These are phyloP conservation scores for Drosophila ananassae DNA, from an alignment of 1,140 invertebrate species.

Conservation along the genomic window DNA sequence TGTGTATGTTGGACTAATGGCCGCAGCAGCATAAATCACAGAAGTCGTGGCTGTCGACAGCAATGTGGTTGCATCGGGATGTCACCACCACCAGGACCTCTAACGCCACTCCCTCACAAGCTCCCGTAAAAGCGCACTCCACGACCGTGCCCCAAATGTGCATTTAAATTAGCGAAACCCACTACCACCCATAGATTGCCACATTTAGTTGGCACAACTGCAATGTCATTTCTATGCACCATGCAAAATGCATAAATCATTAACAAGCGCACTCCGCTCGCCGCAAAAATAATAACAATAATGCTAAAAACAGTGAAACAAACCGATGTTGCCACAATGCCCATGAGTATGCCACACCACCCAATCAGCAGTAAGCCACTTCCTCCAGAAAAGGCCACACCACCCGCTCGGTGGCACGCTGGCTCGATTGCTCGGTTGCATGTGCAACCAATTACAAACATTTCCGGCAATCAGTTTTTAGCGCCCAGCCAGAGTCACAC, in stretches of 20 bases:
- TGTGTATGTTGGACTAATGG: slow-evolving; percentile 27
- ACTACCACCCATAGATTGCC: not conserved
- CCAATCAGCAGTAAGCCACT: slow-evolving; percentile 35
- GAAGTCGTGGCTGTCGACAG: slow-evolving; percentile 39
- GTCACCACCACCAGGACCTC: slow-evolving; percentile 14
- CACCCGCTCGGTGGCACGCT: not conserved
- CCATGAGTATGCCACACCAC: slow-evolving; percentile 52
- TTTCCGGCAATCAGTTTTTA: slow-evolving; percentile 80
- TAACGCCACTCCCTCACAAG: not conserved
- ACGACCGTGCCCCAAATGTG: slow-evolving; percentile 71
- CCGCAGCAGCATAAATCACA: slow-evolving; percentile 47
- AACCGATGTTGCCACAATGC: slow-evolving; percentile 66
- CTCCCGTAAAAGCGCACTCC: not conserved
- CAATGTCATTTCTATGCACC: slow-evolving; percentile 78
- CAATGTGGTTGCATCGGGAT: slow-evolving; percentile 31
- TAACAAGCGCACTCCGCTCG: slow-evolving; percentile 57
- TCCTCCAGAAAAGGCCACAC: slow-evolving; percentile 5
- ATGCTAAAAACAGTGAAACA: slow-evolving; percentile 74
- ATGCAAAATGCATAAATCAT: slow-evolving; percentile 75
- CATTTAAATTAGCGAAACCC: slow-evolving; percentile 74
- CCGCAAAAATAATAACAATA: slow-evolving; percentile 80
- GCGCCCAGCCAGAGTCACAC: slow-evolving; percentile 26
- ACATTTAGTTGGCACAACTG: slow-evolving; percentile 22
- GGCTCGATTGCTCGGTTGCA: slow-evolving; percentile 13
- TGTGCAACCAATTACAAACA: slow-evolving; percentile 72